Conservation (phyloP, 2,797 vertebrate genomes). For the Chlorospingus flavigularis region DNA sequence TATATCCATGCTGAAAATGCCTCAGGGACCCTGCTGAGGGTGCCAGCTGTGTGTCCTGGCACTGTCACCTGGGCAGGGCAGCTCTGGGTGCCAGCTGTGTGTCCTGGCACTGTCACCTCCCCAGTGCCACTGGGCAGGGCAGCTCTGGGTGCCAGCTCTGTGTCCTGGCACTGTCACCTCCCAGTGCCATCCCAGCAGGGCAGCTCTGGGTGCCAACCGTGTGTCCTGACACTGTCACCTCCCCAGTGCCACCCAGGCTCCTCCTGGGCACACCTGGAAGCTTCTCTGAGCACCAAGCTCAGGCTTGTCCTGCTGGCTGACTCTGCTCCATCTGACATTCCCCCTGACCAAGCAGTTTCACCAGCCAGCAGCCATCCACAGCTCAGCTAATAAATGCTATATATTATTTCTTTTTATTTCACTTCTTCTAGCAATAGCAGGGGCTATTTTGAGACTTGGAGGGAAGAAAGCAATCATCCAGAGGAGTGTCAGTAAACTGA, state of each 20-base stretch:
- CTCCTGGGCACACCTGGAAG: background rate
- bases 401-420: conserved; percentile 18
- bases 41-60: background rate
- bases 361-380: conserved; percentile 13
- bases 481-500: background rate
- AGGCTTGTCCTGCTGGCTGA: background rate
- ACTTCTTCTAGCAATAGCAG: background rate
- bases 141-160: accelerated
- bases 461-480: background rate
- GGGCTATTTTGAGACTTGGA: conserved; percentile 29
- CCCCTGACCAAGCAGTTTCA: conserved; percentile 37
- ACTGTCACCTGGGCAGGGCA: accelerated
- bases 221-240: background rate
- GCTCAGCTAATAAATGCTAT: background rate
- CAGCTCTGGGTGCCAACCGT: accelerated
- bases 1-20: background rate
- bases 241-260: accelerated
- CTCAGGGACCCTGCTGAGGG: background rate
- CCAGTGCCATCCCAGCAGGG: too few species aligned
- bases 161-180: background rate
- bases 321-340: background rate
- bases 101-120: background rate
- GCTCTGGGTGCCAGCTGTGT: background rate
- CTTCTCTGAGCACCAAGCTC: background rate
- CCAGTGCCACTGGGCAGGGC: accelerated